Evolutionary conservation across 2,113 vertebrate genomes (phyloP).

Genomic region (Tyto alba): DNA sequence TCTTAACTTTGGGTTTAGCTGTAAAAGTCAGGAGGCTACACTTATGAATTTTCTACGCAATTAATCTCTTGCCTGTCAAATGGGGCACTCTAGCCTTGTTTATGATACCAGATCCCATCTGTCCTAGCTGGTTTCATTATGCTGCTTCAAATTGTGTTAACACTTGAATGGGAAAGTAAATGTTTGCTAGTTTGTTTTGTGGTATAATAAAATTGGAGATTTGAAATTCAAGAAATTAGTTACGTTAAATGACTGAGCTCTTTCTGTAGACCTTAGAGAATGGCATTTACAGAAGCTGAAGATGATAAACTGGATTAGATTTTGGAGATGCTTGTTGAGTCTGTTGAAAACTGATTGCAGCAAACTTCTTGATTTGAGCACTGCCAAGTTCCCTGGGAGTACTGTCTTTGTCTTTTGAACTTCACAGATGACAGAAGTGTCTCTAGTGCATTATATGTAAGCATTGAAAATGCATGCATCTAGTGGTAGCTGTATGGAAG

Average conservation of each 20-base stretch:
- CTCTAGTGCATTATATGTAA: neutral
- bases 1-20: neutral
- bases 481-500: neutral
- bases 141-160: neutral
- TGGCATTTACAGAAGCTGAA: neutral
- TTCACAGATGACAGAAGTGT: neutral
- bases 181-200: neutral
- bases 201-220: neutral
- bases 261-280: neutral
- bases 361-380: neutral
- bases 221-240: neutral
- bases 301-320: neutral
- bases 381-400: neutral
- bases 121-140: neutral
- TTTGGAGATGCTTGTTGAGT: neutral
- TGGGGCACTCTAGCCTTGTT: neutral
- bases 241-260: neutral
- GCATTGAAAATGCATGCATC: neutral
- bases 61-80: neutral
- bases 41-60: neutral
- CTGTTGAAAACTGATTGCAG: neutral
- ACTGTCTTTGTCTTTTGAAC: neutral
- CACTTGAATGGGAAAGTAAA: neutral
- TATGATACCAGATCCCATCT: neutral
- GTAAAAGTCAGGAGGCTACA: neutral